Base-by-base conservation (phyloP, 2,113 vertebrate species). In the Uropsilus gracilis region DNA sequence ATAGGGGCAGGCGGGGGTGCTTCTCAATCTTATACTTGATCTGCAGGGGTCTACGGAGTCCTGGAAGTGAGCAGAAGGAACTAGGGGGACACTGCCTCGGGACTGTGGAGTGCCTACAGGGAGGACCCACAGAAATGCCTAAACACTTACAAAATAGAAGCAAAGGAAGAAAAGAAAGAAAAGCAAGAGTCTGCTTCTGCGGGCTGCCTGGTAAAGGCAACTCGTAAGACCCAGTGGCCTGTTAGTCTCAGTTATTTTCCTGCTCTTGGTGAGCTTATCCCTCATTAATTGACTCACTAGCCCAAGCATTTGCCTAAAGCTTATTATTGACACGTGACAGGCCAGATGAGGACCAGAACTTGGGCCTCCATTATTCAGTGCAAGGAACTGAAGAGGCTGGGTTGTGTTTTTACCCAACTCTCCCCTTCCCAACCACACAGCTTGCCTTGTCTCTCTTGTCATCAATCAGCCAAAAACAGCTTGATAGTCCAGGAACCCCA, bases 371-470 rank as follows among this genome's bases (percentile, higher is more conserved):
- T 61, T 30, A 46, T 20, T 50, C 24, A 17, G 17, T 12, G 57
- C 18, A 53, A 71, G 20, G 32, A 6, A 1, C 20, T 13, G 5
- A 71, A 50, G 50, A 61, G 44, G 2, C 61, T 0, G 13, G 24
- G 32, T 34, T 26, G 22, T 24, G 69, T 75, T n/a, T 46, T 24
- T 0, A 50, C 2, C 37, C 68, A 11, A 2, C 12, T 83, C 66
- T 55, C 20, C 44, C 37, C 34, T 84, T 9, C 53, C 50, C 12
- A 2, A 6, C 20, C 34, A 30, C 34, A 26, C 16, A 2, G 42
- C 16, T 37, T 14, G 37, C 13, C 44, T 14, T 11, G 7, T 5
- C 8, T 55, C 37, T 22, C 26, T 0, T 0, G 2, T 37, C 18
- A n/a, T 8, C 50, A 30, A 26, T 20, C 86, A 46, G 32, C 68